Conservation (phyloP, 2,797 vertebrate genomes). For the Trichosurus vulpecula region DNA sequence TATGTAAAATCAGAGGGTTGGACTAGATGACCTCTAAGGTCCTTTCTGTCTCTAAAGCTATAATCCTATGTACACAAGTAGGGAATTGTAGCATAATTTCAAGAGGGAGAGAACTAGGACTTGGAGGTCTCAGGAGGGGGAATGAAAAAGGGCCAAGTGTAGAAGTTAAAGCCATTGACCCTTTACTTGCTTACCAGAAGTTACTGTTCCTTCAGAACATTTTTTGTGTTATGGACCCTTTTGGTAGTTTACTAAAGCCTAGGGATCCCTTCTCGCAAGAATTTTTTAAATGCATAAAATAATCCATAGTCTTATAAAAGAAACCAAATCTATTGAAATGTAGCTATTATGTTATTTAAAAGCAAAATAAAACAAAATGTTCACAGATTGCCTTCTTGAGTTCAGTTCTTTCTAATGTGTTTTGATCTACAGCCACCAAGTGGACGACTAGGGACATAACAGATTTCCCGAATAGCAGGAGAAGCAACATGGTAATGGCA, state of each 20-base stretch:
- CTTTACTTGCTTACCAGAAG: background rate
- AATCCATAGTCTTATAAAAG: background rate
- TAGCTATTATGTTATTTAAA: background rate
- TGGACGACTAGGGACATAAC: background rate
- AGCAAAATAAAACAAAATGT: background rate
- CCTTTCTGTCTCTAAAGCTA: background rate
- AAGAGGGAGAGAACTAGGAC: background rate
- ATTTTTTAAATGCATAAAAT: background rate
- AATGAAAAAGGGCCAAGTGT: background rate
- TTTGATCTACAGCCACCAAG: conserved; percentile 26
- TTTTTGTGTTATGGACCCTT: background rate
- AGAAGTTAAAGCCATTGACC: background rate
- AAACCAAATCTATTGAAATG: background rate
- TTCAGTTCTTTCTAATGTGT: background rate
- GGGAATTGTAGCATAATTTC: background rate
- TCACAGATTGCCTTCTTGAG: background rate
- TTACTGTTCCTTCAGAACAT: background rate
- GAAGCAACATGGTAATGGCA: background rate
- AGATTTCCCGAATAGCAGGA: background rate
- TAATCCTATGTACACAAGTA: background rate
- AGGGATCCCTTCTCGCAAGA: background rate
- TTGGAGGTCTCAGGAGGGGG: background rate
- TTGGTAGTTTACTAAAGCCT: background rate
- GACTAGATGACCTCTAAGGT: background rate
- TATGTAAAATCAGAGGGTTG: background rate